Evolutionary conservation across 1,140 invertebrate species (phyloP).

Genomic region (Chymomyza costata): DNA sequence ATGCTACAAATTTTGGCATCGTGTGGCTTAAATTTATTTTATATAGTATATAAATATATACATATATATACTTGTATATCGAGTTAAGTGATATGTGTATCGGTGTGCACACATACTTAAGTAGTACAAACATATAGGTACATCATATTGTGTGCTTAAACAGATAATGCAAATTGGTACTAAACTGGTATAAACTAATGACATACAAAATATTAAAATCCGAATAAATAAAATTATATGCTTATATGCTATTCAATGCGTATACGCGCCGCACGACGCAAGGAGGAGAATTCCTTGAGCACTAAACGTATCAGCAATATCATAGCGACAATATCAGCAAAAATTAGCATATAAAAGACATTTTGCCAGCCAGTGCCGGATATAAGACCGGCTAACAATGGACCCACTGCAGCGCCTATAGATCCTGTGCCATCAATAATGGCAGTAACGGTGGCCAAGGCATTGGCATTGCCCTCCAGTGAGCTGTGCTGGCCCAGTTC

Average conservation of each 20-base stretch:
- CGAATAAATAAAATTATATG: slow-evolving; percentile 30
- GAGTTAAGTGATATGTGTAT: slow-evolving; percentile 37
- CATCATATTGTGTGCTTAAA: slow-evolving; percentile 6
- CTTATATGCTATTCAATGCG: slow-evolving; percentile 61
- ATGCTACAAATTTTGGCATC: slow-evolving; percentile 17
- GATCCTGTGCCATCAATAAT: slow-evolving; percentile 98
- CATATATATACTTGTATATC: slow-evolving; percentile 30
- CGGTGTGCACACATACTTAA: slow-evolving; percentile 14
- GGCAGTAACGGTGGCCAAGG: slow-evolving; percentile 95
- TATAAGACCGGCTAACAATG: slow-evolving; percentile 91
- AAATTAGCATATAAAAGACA: slow-evolving; percentile 95
- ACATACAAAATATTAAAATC: slow-evolving; percentile 22
- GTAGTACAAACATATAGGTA: slow-evolving; percentile 21
- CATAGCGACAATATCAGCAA: slow-evolving; percentile 87
- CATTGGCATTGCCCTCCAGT: slow-evolving; percentile 89
- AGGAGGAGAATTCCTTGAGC: slow-evolving; percentile 46
- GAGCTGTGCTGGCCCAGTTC: slow-evolving; percentile 91
- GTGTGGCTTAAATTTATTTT: slow-evolving; percentile 5
- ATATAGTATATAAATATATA: slow-evolving; percentile 24
- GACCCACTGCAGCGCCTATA: slow-evolving; percentile 92
- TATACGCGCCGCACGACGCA: slow-evolving; percentile 53
- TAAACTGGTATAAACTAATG: slow-evolving; percentile 15
- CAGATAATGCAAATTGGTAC: slow-evolving; percentile 10
- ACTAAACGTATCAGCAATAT: slow-evolving; percentile 79
- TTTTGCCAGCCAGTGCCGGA: slow-evolving; percentile 84